A percentile compares a stretch with the other conserved stretches of the same genome.
phyloP scores from a whole-genome alignment of 2,113 vertebrate genomes.

The Apistogramma diplotaenia region DNA sequence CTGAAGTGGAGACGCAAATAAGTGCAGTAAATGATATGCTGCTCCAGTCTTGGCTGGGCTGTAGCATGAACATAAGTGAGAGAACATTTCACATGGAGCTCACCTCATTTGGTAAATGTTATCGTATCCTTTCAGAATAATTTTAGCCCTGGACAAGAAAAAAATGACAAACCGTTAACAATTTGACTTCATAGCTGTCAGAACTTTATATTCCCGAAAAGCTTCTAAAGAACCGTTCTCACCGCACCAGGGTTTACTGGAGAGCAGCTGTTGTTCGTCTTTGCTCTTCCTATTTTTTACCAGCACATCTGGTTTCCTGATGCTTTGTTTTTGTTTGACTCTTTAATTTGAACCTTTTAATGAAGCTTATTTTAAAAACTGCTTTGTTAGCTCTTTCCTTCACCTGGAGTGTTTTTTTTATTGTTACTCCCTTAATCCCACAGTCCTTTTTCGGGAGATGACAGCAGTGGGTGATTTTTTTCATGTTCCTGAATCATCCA shows the following conservation, averaged over 20 bases:
- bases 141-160: conserved; percentile 61
- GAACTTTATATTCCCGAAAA: too few species aligned
- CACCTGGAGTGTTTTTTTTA: background rate
- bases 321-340: background rate
- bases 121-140: conserved; percentile 72
- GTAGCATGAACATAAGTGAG: background rate
- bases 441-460: background rate
- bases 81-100: background rate
- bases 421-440: background rate
- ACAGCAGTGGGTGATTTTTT: background rate
- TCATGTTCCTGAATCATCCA: background rate
- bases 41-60: background rate
- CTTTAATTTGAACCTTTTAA: background rate
- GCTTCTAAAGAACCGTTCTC: too few species aligned
- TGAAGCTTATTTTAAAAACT: background rate
- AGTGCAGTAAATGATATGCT: background rate
- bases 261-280: too few species aligned
- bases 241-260: too few species aligned
- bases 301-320: background rate
- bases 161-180: background rate
- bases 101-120: conserved; percentile 76
- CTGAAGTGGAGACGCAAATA: conserved; percentile 58
- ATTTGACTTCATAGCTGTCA: too few species aligned
- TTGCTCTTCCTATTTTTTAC: background rate
- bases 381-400: background rate